Conservation (phyloP, 2,888 invertebrate species). For the Philopedon plagiatum region DNA sequence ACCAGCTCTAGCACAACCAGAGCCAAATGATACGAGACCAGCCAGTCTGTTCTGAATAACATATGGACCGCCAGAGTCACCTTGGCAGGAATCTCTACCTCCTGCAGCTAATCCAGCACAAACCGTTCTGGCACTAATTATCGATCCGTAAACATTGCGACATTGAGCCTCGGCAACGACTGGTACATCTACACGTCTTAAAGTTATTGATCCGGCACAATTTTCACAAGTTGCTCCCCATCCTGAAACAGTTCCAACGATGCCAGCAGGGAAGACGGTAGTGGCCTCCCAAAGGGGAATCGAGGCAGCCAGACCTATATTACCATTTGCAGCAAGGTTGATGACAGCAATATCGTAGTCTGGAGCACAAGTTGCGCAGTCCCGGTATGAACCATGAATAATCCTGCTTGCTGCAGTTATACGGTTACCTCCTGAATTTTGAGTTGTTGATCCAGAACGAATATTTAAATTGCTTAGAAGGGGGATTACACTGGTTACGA, state of each 20-base stretch:
- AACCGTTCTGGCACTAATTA: constrained; percentile 67
- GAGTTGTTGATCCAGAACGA: constrained; percentile 34
- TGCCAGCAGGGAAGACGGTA: constrained; percentile 10
- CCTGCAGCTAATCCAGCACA: constrained; percentile 74
- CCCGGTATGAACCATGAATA: constrained; percentile 22
- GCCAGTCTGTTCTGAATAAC: constrained; percentile 48
- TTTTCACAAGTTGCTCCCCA: constrained; percentile 24
- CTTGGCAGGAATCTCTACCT: constrained; percentile 65
- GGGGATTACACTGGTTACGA: constrained; percentile 31
- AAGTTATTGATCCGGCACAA: neutral
- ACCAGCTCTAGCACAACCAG: constrained; percentile 53
- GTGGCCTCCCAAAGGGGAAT: constrained; percentile 1
- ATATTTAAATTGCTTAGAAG: constrained; percentile 23
- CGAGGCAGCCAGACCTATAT: constrained; percentile 4
- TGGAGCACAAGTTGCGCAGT: constrained; percentile 12
- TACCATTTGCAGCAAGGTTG: constrained; percentile 12
- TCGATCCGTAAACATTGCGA: constrained; percentile 21
- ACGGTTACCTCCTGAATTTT: constrained; percentile 26
- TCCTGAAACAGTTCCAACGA: constrained; percentile 19
- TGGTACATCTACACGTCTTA: constrained; percentile 32
- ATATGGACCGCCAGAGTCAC: constrained; percentile 57
- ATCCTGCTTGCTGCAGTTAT: neutral
- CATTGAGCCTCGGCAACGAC: constrained; percentile 20
- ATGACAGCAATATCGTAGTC: constrained; percentile 47
- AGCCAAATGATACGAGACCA: constrained; percentile 56